Evolutionary conservation across 1,140 invertebrate genomes (phyloP), one percentile per base, ranked within the genome.

Genomic region (Eufriesea mexicana): DNA sequence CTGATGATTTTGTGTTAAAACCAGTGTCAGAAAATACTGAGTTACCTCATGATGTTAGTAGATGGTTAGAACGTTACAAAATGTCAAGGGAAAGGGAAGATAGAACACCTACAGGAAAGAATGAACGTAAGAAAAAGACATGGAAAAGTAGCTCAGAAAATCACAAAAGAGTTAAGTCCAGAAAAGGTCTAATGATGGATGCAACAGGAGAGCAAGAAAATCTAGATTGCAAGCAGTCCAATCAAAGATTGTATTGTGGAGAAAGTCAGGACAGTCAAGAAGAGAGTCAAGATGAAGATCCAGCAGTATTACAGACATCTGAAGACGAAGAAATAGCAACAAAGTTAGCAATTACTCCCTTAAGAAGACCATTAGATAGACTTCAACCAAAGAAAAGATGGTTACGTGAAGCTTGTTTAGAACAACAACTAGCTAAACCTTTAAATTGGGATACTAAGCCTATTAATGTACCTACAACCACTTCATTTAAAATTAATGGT

Each of bases 321-420:
- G 93, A 93, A 51, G 94, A 94, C 51, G 93, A 94, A 77, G 90
- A 91, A 49, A 70, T 80, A 1, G 66, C 89, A 2, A 73, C 77
- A 18, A 93, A 94, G 82, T 78, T 91, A n/a, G 88, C 92, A 0
- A 89, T 86, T 0, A 91, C 92, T 45, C 90, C 93, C 8, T 71
- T 92, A 25, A 91, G 93, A 78, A 91, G 91, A 89, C 90, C 92
- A 0, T 85, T 93, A 0, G 93, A 94, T 49, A 92, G 93, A 89
- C 90, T 95, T 77, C 94, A 96, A 81, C 95, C 96, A 35, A 96
- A 96, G 89, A 96, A 96, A 86, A 93, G 95, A n/a, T 96, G 96
- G 96, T 86, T 96, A 20, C 91, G 95, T 7, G 95, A 96, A 91
- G 95, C 95, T 2, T 93, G 95, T 35, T 88, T 95, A 45, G 95